A percentile compares a stretch with the other conserved stretches of the same genome.
phyloP scores from a whole-genome alignment of 2,797 vertebrate species.

The Scolopax rusticola region DNA sequence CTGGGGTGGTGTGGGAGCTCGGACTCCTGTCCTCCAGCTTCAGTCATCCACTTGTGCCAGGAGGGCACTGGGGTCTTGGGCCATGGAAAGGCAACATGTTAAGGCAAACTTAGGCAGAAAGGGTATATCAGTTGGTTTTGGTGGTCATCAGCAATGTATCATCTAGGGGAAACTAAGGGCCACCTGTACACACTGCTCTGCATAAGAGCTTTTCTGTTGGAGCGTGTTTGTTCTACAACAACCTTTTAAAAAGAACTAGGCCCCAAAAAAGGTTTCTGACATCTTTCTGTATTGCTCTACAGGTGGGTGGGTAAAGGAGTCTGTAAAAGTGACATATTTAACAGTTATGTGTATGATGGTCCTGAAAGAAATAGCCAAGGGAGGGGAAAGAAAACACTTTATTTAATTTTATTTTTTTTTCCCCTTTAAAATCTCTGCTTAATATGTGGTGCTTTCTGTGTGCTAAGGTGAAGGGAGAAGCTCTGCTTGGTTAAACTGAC shows the following conservation, averaged over 20 bases:
- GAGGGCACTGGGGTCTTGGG: neutral
- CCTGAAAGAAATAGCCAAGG: neutral
- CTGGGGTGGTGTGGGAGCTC: rapidly evolving
- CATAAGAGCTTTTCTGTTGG: neutral
- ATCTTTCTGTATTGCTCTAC: neutral
- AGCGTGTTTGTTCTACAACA: neutral
- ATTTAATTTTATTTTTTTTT: neutral
- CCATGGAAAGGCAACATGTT: neutral
- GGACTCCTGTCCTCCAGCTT: neutral
- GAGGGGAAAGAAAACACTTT: neutral
- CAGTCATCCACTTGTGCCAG: rapidly evolving
- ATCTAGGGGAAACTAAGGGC: neutral
- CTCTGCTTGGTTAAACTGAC: neutral
- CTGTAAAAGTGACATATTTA: neutral
- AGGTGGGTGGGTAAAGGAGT: neutral
- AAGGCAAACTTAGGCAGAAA: neutral
- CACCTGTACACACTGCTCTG: neutral
- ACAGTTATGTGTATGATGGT: neutral
- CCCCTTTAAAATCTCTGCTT: neutral
- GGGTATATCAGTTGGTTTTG: constrained; percentile 21
- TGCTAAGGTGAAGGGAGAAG: neutral
- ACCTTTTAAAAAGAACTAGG: neutral
- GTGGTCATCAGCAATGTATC: neutral
- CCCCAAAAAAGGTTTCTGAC: neutral
- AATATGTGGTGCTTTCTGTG: neutral